These are phyloP conservation scores for Neolamprologus toae DNA, from an alignment of 2,113 vertebrate species.

Conservation along the genomic window DNA sequence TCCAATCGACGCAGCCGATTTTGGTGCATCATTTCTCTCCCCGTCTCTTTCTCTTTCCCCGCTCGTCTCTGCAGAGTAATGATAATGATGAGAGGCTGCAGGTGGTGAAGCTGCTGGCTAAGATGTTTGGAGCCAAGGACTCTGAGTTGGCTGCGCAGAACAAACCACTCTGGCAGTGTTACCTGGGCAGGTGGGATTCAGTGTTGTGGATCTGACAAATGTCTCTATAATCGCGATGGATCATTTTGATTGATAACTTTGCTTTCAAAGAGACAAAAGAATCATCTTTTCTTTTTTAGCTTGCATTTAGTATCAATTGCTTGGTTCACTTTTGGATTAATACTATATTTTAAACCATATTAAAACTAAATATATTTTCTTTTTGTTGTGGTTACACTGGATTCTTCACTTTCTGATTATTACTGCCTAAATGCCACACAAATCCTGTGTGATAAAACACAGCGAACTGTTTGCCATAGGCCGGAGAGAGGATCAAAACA, in stretches of 20 bases:
- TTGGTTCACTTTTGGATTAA: background rate
- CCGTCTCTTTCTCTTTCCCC: background rate
- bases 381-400: background rate
- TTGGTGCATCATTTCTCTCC: slow-evolving; percentile 1
- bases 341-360: background rate
- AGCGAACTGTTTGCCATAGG: background rate
- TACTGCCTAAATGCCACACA: background rate
- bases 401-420: background rate
- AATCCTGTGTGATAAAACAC: background rate
- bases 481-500: background rate
- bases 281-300: background rate
- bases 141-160: slow-evolving; percentile 95
- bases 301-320: background rate
- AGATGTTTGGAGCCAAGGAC: slow-evolving; percentile 99
- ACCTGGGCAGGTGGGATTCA: slow-evolving; percentile 85
- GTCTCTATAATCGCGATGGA: background rate
- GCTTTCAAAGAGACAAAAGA: background rate
- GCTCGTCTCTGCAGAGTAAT: slow-evolving; percentile 81
- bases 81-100: slow-evolving; percentile 98
- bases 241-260: background rate
- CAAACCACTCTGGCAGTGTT: slow-evolving; percentile 98
- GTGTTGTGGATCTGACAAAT: background rate
- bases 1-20: background rate
- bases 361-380: background rate
- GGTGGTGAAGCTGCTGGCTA: slow-evolving; percentile 96